phyloP scores from a whole-genome alignment of 2,888 invertebrate species.

The Perizoma flavofasciatum region DNA sequence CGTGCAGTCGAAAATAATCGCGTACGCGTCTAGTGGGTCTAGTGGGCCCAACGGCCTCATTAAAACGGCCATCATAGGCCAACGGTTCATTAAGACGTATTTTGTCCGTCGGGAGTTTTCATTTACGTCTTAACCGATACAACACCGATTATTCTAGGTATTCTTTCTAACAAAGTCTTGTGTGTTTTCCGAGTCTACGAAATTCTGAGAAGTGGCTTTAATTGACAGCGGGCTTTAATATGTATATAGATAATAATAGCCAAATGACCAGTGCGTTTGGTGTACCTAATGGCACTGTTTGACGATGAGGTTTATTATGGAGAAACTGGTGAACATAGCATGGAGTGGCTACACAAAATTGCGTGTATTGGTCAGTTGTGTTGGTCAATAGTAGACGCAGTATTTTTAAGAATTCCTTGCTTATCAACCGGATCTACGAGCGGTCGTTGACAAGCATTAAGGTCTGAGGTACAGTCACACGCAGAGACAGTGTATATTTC shows the following conservation, averaged over 20 bases:
- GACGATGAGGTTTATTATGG: neutral
- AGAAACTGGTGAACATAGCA: too few relatives aligned
- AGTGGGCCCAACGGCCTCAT: too few relatives aligned
- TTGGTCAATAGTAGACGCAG: constrained; percentile 10
- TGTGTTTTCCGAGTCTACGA: too few relatives aligned
- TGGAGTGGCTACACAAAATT: too few relatives aligned
- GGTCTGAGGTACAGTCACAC: constrained; percentile 10
- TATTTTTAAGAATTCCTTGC: constrained; percentile 29
- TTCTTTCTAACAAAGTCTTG: too few relatives aligned
- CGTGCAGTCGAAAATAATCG: too few relatives aligned
- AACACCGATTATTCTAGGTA: too few relatives aligned
- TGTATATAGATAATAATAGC: neutral
- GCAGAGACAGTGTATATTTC: constrained; percentile 2
- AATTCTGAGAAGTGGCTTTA: neutral
- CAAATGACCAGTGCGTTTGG: neutral
- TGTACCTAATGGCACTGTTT: neutral
- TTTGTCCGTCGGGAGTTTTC: too few relatives aligned
- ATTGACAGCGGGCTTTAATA: neutral
- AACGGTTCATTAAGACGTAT: too few relatives aligned
- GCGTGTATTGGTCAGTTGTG: neutral
- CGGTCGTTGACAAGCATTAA: constrained; percentile 18
- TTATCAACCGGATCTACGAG: constrained; percentile 14
- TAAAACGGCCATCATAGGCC: too few relatives aligned
- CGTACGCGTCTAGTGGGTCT: constrained; percentile 1
- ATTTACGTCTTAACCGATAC: too few relatives aligned